These are phyloP conservation scores for Acanthosepion pharaonis DNA, from an alignment of 2,888 invertebrate species.

Conservation along the genomic window DNA sequence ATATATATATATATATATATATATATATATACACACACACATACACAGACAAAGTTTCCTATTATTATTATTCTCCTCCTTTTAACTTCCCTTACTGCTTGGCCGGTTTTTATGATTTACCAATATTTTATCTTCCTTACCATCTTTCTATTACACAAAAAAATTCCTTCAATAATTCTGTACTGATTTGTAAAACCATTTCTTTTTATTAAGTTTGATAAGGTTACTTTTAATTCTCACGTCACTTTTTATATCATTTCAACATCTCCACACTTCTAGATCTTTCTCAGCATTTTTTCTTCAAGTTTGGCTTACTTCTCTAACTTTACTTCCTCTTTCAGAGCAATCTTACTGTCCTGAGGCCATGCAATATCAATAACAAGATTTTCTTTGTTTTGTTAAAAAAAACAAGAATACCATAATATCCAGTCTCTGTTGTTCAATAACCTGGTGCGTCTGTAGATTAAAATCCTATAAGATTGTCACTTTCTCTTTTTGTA, in stretches of 20 bases:
- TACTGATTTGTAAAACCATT: background rate
- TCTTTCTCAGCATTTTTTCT: background rate
- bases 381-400: background rate
- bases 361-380: conserved; percentile 9
- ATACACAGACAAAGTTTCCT: no score
- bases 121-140: background rate
- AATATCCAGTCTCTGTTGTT: conserved; percentile 7
- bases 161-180: background rate
- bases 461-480: conserved; percentile 6
- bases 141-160: background rate
- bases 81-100: background rate
- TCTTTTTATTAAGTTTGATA: background rate
- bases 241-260: background rate
- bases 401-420: background rate
- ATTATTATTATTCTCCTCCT: background rate
- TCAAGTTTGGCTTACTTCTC: background rate
- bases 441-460: background rate
- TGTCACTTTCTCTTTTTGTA: background rate
- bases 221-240: background rate
- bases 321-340: background rate
- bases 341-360: background rate
- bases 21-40: no score
- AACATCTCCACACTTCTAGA: background rate
- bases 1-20: no score
- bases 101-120: background rate